Evolutionary conservation across 1,140 invertebrate species (phyloP), one percentile per base, ranked within the genome.

Genomic region (Apis dorsata): DNA sequence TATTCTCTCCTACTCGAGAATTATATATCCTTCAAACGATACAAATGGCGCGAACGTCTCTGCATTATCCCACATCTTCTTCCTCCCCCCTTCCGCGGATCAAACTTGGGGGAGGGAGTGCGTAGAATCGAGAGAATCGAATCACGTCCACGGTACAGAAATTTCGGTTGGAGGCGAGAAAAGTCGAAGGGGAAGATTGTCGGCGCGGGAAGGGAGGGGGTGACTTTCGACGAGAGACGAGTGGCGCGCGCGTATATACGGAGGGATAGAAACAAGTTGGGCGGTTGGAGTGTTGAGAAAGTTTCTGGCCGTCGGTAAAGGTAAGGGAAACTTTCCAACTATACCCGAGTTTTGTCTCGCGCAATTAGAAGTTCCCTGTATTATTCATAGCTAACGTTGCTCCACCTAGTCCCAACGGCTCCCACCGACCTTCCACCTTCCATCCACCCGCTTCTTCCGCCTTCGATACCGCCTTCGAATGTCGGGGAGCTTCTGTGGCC

Each of bases 291-390:
- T 89, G 86, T 88, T 83, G 84, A 84, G 73, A 88, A 92, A 92
- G 87, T 85, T 92, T 85, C 78, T 84, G 77, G 79, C 73, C 83
- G 73, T 82, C 83, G 55, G 69, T 78, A 44, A 24, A 44, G 79
- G 82, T 88, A 83, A 85, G 78, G 79, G 90, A 86, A 91, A 91
- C 87, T 92, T 91, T 91, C 84, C 88, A 91, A 90, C 88, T 90
- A 86, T 44, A 44, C 34, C 69, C 84, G 86, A 91, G 87, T 93
- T 93, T 92, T 91, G 91, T 93, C 92, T 91, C 89, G 92, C 89
- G 91, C 91, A 93, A 93, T 93, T 93, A 93, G 88, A 93, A 93
- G 88, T 92, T 92, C 88, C 88, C 85, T 92, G 90, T 92, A 93
- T 93, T 93, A 93, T 93, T 93, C 93, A 93, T 93, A 93, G 90